Base-by-base conservation (phyloP, 2,797 vertebrate genomes). In the Vespertilio murinus region DNA sequence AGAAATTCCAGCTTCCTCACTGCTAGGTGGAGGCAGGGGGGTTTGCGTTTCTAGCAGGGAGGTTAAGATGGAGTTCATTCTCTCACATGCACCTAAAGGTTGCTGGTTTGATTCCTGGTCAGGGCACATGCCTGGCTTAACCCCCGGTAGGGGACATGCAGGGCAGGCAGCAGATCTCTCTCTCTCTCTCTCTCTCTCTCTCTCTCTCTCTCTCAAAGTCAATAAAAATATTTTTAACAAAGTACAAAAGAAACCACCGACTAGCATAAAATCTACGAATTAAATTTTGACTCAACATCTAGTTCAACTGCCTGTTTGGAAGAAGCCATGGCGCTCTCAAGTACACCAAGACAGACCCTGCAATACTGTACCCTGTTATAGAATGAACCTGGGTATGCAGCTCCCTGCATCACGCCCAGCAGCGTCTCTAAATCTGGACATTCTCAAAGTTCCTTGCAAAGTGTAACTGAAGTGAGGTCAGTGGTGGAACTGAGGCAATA, bases 401-500 rank as follows among this genome's bases (percentile, higher is more conserved):
- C 23, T 81, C 64, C 28, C 18, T 40, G 79, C 11, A 47, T 69
- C 22, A 30, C 59, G 12, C 22, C 22, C 14, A 4, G 71, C 23
- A 30, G 54, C 17, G n/a, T 28, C 71, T 83, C 52, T 59, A 40
- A 52, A 25, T 65, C 67, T 74, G 42, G 71, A 93, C 42, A 93
- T 77, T 90, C 73, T 94, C 2, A 0, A 67, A 69, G 28, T 59
- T 71, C 54, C 56, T 83, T 61, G 28, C 47, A 42, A 91, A 78
- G 33, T 81, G 42, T 67, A 71, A 40, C 45, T 45, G 20, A 77
- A 67, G 10, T 87, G 18, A 96, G 42, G 33, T 56, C 35, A 73
- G 8, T 80, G 87, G 77, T 91, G 18, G 64, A 81, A 95, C 90
- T 93, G 93, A 88, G 74, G 92, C 61, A 95, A 88, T 40, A 42